A percentile compares a stretch with the other conserved stretches of the same genome.
These are phyloP conservation scores for Daphoenositta chrysoptera DNA, from an alignment of 2,113 vertebrate species.

Conservation along the genomic window DNA sequence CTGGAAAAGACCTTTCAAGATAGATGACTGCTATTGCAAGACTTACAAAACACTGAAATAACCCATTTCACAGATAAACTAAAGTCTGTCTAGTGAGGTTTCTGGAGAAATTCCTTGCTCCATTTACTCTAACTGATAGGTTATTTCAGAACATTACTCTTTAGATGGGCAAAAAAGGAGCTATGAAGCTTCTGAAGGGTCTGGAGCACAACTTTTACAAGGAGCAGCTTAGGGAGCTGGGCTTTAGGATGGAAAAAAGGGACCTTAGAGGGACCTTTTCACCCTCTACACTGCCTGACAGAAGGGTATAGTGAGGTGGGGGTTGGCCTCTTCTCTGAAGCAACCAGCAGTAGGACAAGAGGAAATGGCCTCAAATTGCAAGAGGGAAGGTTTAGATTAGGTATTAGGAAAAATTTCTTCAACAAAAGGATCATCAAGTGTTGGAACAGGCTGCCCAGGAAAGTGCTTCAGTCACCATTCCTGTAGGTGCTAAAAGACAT, in stretches of 20 bases:
- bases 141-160: neutral
- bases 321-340: neutral
- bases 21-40: neutral
- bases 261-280: neutral
- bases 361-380: neutral
- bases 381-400: neutral
- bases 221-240: neutral
- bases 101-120: neutral
- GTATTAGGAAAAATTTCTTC: neutral
- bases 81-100: neutral
- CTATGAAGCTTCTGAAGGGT: neutral
- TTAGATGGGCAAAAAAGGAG: neutral
- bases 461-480: neutral
- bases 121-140: neutral
- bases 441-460: neutral
- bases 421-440: neutral
- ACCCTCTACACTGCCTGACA: neutral
- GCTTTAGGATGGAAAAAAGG: neutral
- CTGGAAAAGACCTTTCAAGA: neutral
- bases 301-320: neutral
- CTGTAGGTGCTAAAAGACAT: neutral
- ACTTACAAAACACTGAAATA: neutral
- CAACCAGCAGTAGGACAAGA: fast-evolving
- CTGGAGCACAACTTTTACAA: neutral
- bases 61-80: neutral